phyloP scores from a whole-genome alignment of 2,797 vertebrate species.

The Onychomys leucogaster region DNA sequence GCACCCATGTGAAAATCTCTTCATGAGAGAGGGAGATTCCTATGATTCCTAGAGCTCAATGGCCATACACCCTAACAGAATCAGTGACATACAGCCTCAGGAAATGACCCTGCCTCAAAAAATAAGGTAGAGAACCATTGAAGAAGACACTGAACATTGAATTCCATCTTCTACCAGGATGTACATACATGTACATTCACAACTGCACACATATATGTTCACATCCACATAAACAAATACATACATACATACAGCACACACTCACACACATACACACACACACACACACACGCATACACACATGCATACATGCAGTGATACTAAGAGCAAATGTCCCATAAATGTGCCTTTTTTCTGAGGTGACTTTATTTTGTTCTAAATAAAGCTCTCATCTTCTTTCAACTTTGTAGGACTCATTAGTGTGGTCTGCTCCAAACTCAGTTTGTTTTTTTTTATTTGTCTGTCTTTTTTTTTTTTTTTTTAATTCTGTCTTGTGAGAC shows the following conservation, averaged over 20 bases:
- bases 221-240: too few relatives aligned
- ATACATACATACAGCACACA: neutral
- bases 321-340: neutral
- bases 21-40: neutral
- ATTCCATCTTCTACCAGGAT: neutral
- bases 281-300: too few relatives aligned
- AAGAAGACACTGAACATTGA: neutral
- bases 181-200: neutral
- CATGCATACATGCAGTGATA: neutral
- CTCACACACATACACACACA: too few relatives aligned
- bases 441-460: neutral
- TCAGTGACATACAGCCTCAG: neutral
- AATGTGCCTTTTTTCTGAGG: neutral
- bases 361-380: neutral
- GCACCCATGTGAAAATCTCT: neutral
- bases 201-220: neutral
- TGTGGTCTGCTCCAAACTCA: constrained; percentile 10
- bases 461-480: neutral
- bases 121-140: neutral
- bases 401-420: neutral
- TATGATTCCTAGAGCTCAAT: neutral
- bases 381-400: neutral
- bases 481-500: neutral
- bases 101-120: neutral
- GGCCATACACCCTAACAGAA: neutral